Evolutionary conservation across 2,797 vertebrate genomes (phyloP).

Genomic region (Phoebastria nigripes): DNA sequence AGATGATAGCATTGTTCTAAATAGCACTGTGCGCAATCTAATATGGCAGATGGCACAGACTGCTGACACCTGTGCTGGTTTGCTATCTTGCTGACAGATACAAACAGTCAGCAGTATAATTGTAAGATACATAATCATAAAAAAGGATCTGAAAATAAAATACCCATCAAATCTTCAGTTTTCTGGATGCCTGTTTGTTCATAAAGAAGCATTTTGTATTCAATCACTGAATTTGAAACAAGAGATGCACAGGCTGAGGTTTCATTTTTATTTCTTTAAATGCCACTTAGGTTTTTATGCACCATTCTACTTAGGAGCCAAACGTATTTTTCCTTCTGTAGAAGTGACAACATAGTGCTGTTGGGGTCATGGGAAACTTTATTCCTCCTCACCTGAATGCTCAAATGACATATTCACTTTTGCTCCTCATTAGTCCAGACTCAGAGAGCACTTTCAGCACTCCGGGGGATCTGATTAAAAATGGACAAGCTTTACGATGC

Average conservation of each 20-base stretch:
- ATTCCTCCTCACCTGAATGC: neutral
- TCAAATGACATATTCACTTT: constrained; percentile 4
- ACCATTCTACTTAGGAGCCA: neutral
- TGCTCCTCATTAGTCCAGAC: constrained; percentile 28
- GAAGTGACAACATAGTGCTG: rapidly evolving
- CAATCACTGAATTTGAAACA: neutral
- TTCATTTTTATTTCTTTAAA: neutral
- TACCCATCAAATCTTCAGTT: neutral
- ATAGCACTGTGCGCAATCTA: neutral
- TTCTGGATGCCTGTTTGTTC: neutral
- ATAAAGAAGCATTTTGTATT: neutral
- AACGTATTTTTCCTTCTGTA: neutral
- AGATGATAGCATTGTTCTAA: constrained; percentile 35
- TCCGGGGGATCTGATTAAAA: neutral
- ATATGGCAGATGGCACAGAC: constrained; percentile 49
- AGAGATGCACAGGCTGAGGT: neutral
- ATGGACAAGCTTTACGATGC: neutral
- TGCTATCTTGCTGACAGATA: constrained; percentile 14
- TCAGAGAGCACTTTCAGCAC: neutral
- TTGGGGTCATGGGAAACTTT: neutral
- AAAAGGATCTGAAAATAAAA: neutral
- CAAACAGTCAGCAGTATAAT: constrained; percentile 5
- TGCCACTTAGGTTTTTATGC: neutral
- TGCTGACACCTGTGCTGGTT: constrained; percentile 42
- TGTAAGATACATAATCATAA: neutral